A percentile compares a stretch with the other conserved stretches of the same genome.
Conservation (phyloP, 2,797 vertebrate species). For the Pitangus sulphuratus region DNA sequence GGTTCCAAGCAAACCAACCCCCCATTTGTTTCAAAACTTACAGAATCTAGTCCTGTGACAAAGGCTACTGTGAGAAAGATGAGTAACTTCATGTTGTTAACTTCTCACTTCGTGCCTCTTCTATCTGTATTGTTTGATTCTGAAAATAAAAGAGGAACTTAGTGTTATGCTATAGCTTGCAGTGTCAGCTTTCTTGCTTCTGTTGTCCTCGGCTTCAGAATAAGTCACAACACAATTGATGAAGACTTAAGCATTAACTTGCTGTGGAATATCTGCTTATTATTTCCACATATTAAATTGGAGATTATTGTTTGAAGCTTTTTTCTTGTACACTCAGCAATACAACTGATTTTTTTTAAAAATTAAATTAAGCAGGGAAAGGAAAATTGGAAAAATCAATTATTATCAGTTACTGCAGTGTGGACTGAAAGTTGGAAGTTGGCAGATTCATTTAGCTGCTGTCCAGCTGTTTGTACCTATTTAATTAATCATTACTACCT, state of each 20-base stretch:
- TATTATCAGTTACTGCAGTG: neutral
- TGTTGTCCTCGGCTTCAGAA: neutral
- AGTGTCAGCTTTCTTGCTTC: neutral
- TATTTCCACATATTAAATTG: neutral
- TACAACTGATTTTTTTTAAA: neutral
- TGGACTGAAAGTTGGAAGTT: neutral
- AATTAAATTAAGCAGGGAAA: neutral
- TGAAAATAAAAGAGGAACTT: conserved; percentile 30
- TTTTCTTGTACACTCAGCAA: neutral
- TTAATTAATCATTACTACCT: neutral
- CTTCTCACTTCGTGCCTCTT: conserved; percentile 9
- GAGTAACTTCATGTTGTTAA: conserved; percentile 51
- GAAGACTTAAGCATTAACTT: neutral
- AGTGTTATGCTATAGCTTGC: neutral
- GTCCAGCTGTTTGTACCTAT: neutral
- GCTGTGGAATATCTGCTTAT: neutral
- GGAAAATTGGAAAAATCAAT: neutral
- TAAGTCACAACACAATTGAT: neutral
- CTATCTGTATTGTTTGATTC: neutral
- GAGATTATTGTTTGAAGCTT: neutral
- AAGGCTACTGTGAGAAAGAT: conserved; percentile 10
- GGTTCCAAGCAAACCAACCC: neutral
- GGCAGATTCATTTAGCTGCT: neutral
- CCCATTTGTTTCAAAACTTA: conserved; percentile 37
- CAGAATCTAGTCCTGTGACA: conserved; percentile 8